These are phyloP conservation scores for Anolis sagrei DNA, from an alignment of 2,113 vertebrate species.

Conservation along the genomic window DNA sequence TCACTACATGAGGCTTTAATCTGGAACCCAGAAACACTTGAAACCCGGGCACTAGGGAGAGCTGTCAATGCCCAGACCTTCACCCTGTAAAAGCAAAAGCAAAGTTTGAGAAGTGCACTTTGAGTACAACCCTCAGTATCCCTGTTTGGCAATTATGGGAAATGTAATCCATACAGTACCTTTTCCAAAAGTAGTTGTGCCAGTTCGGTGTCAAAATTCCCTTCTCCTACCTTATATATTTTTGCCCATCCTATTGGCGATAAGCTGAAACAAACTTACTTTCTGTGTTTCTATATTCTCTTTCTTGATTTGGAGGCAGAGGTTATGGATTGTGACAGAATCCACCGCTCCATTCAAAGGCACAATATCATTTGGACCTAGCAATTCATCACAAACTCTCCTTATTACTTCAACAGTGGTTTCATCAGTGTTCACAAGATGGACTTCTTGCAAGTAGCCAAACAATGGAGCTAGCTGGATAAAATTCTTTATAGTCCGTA, in stretches of 20 bases:
- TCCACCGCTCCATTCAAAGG: neutral
- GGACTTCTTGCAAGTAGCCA: constrained; percentile 70
- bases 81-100: neutral
- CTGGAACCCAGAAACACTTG: neutral
- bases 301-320: constrained; percentile 65
- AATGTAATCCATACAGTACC: too few relatives aligned
- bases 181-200: neutral
- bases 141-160: too few relatives aligned
- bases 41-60: neutral
- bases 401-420: constrained; percentile 80
- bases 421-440: constrained; percentile 84
- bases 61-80: too few relatives aligned
- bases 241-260: too few relatives aligned
- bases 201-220: too few relatives aligned
- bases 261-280: constrained; percentile 68
- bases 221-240: neutral
- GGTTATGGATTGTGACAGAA: constrained; percentile 26
- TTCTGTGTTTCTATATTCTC: constrained; percentile 73
- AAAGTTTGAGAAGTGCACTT: too few relatives aligned
- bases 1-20: neutral
- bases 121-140: too few relatives aligned
- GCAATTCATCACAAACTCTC: constrained; percentile 63
- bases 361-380: constrained; percentile 18
- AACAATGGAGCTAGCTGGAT: rapidly evolving
- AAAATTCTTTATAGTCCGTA: constrained; percentile 67